These are phyloP conservation scores for Aplodontia rufa DNA, from an alignment of 2,113 vertebrate species.

Conservation along the genomic window DNA sequence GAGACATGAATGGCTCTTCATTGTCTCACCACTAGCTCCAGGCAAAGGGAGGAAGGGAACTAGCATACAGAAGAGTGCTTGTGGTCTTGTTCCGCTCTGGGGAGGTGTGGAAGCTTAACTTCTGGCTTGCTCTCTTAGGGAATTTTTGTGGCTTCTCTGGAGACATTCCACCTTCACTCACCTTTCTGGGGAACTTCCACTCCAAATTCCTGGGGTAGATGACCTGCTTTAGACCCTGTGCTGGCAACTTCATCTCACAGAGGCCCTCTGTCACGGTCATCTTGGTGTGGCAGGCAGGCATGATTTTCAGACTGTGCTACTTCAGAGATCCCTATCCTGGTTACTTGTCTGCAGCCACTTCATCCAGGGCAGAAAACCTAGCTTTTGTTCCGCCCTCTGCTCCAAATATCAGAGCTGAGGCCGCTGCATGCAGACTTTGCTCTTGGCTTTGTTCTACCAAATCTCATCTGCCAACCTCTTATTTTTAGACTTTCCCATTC, in stretches of 20 bases:
- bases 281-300: background rate
- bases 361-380: background rate
- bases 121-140: background rate
- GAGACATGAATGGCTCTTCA: background rate
- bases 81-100: background rate
- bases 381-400: background rate
- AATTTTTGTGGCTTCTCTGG: background rate
- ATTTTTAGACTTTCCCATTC: background rate
- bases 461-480: background rate
- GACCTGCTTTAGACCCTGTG: background rate
- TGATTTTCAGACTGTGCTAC: background rate
- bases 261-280: background rate
- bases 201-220: background rate
- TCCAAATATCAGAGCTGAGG: background rate
- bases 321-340: background rate
- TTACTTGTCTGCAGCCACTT: background rate
- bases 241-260: background rate
- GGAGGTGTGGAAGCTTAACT: background rate
- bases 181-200: background rate
- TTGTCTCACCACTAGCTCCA: background rate
- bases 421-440: rapidly evolving
- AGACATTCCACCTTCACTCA: background rate
- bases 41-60: background rate
- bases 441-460: background rate
- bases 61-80: background rate